These are phyloP conservation scores for Pseudomyrmex pallidus DNA, from an alignment of 1,140 invertebrate genomes.

Conservation along the genomic window DNA sequence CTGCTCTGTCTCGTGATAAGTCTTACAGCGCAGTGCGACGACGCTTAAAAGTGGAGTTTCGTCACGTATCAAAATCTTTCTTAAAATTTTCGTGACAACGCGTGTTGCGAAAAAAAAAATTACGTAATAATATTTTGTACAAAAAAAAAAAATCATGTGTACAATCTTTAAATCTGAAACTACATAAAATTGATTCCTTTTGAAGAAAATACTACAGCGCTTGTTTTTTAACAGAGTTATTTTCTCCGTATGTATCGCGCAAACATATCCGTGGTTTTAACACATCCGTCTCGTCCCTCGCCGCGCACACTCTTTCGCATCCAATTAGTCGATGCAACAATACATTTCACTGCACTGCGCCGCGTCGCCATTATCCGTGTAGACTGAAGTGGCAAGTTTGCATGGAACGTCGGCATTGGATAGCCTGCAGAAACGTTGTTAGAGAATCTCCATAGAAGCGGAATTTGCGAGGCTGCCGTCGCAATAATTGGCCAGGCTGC, in stretches of 20 bases:
- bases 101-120: background rate
- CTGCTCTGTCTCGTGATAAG: slow-evolving; percentile 3
- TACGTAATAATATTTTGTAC: too few species aligned
- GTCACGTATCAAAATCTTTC: background rate
- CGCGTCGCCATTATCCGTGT: slow-evolving; percentile 24
- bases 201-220: too few species aligned
- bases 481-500: slow-evolving; percentile 38
- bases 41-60: slow-evolving; percentile 22
- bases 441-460: slow-evolving; percentile 24
- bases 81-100: background rate
- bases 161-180: background rate
- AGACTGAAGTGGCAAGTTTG: slow-evolving; percentile 48
- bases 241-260: background rate
- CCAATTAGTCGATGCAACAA: slow-evolving; percentile 65
- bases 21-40: background rate
- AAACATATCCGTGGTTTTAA: background rate
- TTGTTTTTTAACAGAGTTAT: background rate
- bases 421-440: slow-evolving; percentile 35
- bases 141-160: too few species aligned
- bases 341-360: slow-evolving; percentile 11
- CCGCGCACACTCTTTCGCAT: slow-evolving; percentile 46
- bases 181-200: background rate
- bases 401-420: slow-evolving; percentile 21
- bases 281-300: slow-evolving; percentile 1
- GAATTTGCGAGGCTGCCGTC: slow-evolving; percentile 25